Evolutionary conservation across 1,140 invertebrate genomes (phyloP).

Genomic region (Idris sp.): DNA sequence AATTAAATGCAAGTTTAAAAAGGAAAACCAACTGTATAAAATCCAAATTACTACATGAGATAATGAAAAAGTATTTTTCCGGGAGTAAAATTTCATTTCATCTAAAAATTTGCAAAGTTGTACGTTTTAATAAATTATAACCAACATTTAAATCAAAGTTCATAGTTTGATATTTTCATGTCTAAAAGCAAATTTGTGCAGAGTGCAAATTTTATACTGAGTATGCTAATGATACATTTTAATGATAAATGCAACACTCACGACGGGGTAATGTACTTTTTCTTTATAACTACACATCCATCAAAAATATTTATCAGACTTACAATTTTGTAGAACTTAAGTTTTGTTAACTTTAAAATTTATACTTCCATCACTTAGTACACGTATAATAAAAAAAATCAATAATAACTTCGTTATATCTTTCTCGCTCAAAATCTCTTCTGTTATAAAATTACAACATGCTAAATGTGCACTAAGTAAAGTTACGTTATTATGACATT

Average conservation of each 20-base stretch:
- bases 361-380: background rate
- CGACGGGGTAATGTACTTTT: constrained; percentile 7
- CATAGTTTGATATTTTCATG: constrained; percentile 16
- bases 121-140: constrained; percentile 25
- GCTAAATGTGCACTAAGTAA: constrained; percentile 32
- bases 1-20: constrained; percentile 1
- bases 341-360: constrained; percentile 10
- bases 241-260: constrained; percentile 32
- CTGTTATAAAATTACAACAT: constrained; percentile 35
- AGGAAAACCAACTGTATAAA: constrained; percentile 4
- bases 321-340: constrained; percentile 21
- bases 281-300: constrained; percentile 13
- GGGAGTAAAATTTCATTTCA: constrained; percentile 10
- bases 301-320: constrained; percentile 4
- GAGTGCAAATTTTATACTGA: constrained; percentile 14
- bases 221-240: constrained; percentile 21
- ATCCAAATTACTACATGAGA: background rate
- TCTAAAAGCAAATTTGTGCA: constrained; percentile 16
- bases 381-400: too few relatives aligned
- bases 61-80: constrained; percentile 1
- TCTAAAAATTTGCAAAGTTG: constrained; percentile 7
- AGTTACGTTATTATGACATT: constrained; percentile 22
- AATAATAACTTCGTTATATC: constrained; percentile 43
- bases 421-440: constrained; percentile 24
- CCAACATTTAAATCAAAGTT: constrained; percentile 26